Percentiles rank a stretch among this genome's conserved stretches.
These are phyloP conservation scores for Larimichthys crocea DNA, from an alignment of 2,113 vertebrate species.

Conservation along the genomic window DNA sequence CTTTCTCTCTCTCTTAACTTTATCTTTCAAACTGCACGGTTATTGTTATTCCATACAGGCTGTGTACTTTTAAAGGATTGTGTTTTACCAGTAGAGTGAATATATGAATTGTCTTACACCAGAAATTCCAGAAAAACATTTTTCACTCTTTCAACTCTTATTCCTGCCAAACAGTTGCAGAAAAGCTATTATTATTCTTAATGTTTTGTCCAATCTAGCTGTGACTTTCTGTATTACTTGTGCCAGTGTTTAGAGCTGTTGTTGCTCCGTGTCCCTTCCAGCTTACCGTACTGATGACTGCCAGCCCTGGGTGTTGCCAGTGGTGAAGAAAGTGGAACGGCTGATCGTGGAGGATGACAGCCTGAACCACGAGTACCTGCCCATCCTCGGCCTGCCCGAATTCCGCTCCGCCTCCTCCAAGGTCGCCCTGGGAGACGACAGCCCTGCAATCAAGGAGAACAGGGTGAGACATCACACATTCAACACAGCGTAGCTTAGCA, in stretches of 20 bases:
- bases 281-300: conserved; percentile 96
- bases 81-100: not conserved
- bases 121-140: not conserved
- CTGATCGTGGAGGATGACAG: conserved; percentile 87
- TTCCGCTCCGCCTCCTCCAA: conserved; percentile 90
- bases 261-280: conserved; percentile 60
- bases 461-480: conserved; percentile 80
- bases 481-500: not conserved
- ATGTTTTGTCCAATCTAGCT: not conserved
- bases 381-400: conserved; percentile 93
- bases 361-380: conserved; percentile 97
- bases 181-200: not conserved
- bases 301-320: conserved; percentile 96
- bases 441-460: conserved; percentile 89
- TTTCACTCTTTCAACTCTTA: not conserved
- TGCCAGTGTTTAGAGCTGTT: not conserved
- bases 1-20: not conserved
- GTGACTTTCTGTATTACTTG: not conserved
- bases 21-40: not conserved
- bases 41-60: not conserved
- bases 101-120: not conserved
- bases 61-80: not conserved
- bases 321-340: conserved; percentile 96
- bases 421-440: conserved; percentile 92
- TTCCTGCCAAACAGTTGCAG: not conserved